phyloP scores from a whole-genome alignment of 2,888 invertebrate genomes.

The Dynastes maya region DNA sequence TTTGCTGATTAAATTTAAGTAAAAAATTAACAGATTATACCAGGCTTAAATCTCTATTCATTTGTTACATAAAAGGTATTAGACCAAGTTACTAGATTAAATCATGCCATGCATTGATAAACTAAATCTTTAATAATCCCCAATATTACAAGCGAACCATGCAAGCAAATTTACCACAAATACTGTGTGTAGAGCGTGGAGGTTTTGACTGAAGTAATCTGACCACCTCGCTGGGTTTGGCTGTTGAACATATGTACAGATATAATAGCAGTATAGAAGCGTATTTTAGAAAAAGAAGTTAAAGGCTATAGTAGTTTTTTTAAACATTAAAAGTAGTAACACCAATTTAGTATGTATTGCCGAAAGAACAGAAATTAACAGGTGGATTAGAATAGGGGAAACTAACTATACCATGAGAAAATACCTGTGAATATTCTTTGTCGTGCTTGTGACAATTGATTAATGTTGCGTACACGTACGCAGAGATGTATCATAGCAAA shows the following conservation, averaged over 20 bases:
- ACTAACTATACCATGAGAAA: slow-evolving; percentile 52
- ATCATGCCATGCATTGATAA: slow-evolving; percentile 22
- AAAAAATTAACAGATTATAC: no score
- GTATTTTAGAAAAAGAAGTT: slow-evolving; percentile 41
- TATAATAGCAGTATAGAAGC: slow-evolving; percentile 44
- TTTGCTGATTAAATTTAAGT: no score
- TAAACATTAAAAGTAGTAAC: slow-evolving; percentile 45
- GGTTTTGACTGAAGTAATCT: slow-evolving; percentile 69
- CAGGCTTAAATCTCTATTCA: no score
- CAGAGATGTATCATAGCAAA: slow-evolving; percentile 95
- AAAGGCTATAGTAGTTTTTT: no score
- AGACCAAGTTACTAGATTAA: background rate
- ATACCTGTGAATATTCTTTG: slow-evolving; percentile 90
- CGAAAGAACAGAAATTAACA: slow-evolving; percentile 1
- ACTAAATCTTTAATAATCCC: background rate
- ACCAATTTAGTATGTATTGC: slow-evolving; percentile 2
- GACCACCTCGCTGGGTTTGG: slow-evolving; percentile 69
- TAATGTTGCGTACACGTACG: slow-evolving; percentile 88
- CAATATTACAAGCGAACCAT: slow-evolving; percentile 45
- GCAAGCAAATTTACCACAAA: slow-evolving; percentile 62
- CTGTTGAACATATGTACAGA: slow-evolving; percentile 67
- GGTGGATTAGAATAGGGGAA: background rate
- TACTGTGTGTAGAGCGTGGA: slow-evolving; percentile 68
- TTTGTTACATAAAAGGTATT: background rate
- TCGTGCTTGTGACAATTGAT: slow-evolving; percentile 82